Percentiles rank a stretch among this genome's conserved stretches.
These are phyloP conservation scores for Apotomis turbidana DNA, from an alignment of 2,888 invertebrate species.

Conservation along the genomic window DNA sequence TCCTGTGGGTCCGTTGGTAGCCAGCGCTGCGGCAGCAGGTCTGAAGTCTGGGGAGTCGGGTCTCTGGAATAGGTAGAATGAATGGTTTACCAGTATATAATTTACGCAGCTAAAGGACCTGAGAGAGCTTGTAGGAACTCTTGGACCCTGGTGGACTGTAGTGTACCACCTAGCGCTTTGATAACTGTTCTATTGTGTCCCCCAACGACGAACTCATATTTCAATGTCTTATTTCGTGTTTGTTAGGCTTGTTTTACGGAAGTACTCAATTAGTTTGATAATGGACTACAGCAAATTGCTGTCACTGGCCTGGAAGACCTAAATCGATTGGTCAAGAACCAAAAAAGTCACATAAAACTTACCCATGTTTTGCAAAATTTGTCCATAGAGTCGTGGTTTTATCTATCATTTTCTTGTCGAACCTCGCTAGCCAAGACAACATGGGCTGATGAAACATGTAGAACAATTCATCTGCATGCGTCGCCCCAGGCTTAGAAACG, in stretches of 20 bases:
- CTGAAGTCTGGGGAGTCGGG: conserved; percentile 22
- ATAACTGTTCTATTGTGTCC: no score
- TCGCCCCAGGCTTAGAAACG: conserved; percentile 55
- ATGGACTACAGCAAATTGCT: no score
- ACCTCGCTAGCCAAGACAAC: conserved; percentile 49
- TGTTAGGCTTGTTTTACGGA: no score
- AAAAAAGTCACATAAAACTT: conserved; percentile 40
- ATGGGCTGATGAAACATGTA: conserved; percentile 65
- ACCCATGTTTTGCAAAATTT: conserved; percentile 73
- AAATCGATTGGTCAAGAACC: no score
- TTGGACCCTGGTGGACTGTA: no score
- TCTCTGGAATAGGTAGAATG: conserved; percentile 17
- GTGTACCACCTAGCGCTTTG: no score
- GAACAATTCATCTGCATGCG: conserved; percentile 70
- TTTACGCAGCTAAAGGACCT: no score
- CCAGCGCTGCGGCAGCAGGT: conserved; percentile 32
- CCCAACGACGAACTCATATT: no score
- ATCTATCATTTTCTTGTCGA: conserved; percentile 64
- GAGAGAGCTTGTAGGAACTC: no score
- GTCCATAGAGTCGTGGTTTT: conserved; percentile 69
- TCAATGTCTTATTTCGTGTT: no score
- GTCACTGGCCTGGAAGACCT: no score
- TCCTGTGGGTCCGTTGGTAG: conserved; percentile 3
- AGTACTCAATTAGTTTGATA: no score
- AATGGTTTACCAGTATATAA: neutral